These are phyloP conservation scores for Bombyx mandarina DNA, from an alignment of 1,140 invertebrate species.

Conservation along the genomic window DNA sequence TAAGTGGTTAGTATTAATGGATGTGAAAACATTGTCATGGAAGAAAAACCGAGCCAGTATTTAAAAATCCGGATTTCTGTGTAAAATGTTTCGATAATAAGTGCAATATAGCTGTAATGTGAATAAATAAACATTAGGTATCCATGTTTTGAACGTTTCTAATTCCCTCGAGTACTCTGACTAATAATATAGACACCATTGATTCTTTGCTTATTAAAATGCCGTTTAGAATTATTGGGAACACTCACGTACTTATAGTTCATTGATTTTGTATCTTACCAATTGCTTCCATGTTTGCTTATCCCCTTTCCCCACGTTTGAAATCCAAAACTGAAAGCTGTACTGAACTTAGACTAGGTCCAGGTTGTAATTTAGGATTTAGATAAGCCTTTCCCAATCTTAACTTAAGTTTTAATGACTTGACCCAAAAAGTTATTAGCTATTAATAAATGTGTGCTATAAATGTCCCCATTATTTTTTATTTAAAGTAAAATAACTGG, in stretches of 20 bases:
- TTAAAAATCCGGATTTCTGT: slow-evolving; percentile 64
- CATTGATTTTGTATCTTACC: slow-evolving; percentile 40
- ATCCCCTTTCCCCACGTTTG: slow-evolving; percentile 30
- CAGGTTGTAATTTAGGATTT: slow-evolving; percentile 65
- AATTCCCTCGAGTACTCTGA: slow-evolving; percentile 5
- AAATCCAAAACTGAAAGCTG: slow-evolving; percentile 37
- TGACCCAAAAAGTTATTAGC: slow-evolving; percentile 51
- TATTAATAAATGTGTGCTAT: slow-evolving; percentile 62
- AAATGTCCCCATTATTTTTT: slow-evolving; percentile 47
- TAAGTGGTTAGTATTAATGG: background rate
- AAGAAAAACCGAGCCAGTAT: slow-evolving; percentile 65
- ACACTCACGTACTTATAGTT: too few species aligned
- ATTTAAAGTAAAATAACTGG: slow-evolving; percentile 36
- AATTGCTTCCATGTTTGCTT: slow-evolving; percentile 49
- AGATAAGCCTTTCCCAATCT: slow-evolving; percentile 44
- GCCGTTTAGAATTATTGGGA: background rate
- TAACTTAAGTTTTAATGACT: slow-evolving; percentile 45
- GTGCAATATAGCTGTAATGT: slow-evolving; percentile 66
- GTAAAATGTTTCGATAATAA: slow-evolving; percentile 54
- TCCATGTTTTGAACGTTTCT: slow-evolving; percentile 6
- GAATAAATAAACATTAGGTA: slow-evolving; percentile 29
- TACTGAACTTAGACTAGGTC: slow-evolving; percentile 58
- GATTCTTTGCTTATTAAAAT: background rate
- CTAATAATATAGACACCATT: too few species aligned
- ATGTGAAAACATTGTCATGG: slow-evolving; percentile 16